Base-by-base conservation (phyloP, 2,113 vertebrate genomes). In the Aegotheles bennettii region DNA sequence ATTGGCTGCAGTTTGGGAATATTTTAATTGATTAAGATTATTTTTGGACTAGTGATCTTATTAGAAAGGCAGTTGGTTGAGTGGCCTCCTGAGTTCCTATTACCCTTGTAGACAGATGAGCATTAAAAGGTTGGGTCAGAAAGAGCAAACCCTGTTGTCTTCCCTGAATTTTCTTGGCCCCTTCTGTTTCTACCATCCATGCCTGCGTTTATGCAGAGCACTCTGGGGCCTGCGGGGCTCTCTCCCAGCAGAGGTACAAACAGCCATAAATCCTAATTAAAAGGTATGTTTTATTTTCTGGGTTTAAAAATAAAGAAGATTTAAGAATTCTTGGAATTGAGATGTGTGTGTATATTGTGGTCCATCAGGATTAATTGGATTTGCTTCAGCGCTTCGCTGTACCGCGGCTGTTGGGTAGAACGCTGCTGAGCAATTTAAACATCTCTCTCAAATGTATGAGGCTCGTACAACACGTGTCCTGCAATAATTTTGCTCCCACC, bases 11-110 rank as follows among this genome's bases (percentile, higher is more conserved):
- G 76, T 94, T 94, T 95, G 95, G 95, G 96, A 94, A 96, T 97
- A 93, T 96, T 95, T 94, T 96, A 96, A 96, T 97, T 97, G 96
- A 97, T 97, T 96, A 96, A 93, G 93, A 96, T 96, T 96, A 96
- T 97, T 97, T 97, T 97, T 97, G 96, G 96, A 96, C 94, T 96
- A 80, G 95, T 73, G 84, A 91, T 96, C 93, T 97, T 96, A 97
- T 97, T 96, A 96, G 96, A 91, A 94, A 97, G 92, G 84, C 95
- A 96, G 96, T 95, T 97, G 96, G 96, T 96, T 96, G 96, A 96
- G 90, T 91, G 89, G 87, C 95, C 97, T 87, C 96, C 75, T 83
- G 96, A 96, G 97, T 96, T 97, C 95, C 79, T 95, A 96, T 96
- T 96, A 95, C 96, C 94, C 96, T 97, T 86, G 91, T 94, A 94